Conservation (phyloP, 2,888 invertebrate genomes). For the Miltochrista miniata region DNA sequence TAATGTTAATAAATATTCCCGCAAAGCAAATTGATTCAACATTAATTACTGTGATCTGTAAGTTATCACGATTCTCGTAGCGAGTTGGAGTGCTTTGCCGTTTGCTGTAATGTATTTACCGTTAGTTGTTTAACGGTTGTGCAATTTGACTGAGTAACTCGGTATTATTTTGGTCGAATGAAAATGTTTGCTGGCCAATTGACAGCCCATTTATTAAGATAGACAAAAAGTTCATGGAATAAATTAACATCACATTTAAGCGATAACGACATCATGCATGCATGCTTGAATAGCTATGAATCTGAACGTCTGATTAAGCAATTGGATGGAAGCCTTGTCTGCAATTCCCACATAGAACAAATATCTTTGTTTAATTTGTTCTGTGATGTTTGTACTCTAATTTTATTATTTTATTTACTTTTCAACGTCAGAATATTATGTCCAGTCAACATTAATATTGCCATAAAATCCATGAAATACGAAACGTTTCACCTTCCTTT, state of each 20-base stretch:
- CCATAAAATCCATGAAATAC: too few relatives aligned
- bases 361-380: too few relatives aligned
- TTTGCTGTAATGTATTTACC: conserved; percentile 48
- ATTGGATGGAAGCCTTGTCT: too few relatives aligned
- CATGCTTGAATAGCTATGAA: too few relatives aligned
- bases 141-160: conserved; percentile 49
- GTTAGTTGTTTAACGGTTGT: conserved; percentile 66
- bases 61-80: conserved; percentile 51
- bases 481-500: too few relatives aligned
- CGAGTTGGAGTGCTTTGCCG: conserved; percentile 2
- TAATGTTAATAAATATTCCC: conserved; percentile 67
- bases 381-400: too few relatives aligned
- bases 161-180: conserved; percentile 43
- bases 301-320: too few relatives aligned
- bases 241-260: neutral
- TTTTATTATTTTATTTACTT: too few relatives aligned
- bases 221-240: conserved; percentile 1
- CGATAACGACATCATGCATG: neutral
- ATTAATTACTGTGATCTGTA: conserved; percentile 66
- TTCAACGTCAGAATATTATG: too few relatives aligned
- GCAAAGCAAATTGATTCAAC: conserved; percentile 70
- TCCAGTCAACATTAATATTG: too few relatives aligned
- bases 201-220: conserved; percentile 31
- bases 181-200: conserved; percentile 46
- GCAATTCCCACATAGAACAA: too few relatives aligned